phyloP scores from a whole-genome alignment of 2,797 vertebrate genomes.

The Pampus argenteus region DNA sequence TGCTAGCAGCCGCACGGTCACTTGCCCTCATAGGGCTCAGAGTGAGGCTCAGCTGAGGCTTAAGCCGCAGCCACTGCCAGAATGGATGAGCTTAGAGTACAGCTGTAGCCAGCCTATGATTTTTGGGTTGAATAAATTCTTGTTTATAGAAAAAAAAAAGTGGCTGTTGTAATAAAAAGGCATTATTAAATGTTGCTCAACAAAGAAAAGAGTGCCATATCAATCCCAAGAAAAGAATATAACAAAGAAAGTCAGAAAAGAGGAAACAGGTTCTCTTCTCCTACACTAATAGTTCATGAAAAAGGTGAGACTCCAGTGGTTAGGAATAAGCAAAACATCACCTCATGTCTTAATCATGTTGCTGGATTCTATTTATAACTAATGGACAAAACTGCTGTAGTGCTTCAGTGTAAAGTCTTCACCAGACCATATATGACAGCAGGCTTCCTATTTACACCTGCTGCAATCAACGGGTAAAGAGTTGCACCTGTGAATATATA shows the following conservation, averaged over 20 bases:
- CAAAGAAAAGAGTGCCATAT: not conserved
- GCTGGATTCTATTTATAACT: not conserved
- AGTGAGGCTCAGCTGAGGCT: constrained; percentile 51
- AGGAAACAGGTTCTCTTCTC: no score
- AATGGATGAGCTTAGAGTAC: constrained; percentile 38
- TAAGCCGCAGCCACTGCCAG: constrained; percentile 36
- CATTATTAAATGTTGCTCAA: not conserved
- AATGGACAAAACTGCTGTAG: not conserved
- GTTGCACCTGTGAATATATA: not conserved
- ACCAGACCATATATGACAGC: not conserved
- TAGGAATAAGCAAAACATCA: not conserved
- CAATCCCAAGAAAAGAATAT: not conserved
- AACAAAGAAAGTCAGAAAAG: not conserved
- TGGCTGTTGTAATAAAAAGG: not conserved
- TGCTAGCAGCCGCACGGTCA: constrained; percentile 29
- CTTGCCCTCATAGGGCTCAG: constrained; percentile 50
- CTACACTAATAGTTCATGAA: not conserved
- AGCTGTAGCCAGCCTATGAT: constrained; percentile 33
- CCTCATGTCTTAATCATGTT: not conserved
- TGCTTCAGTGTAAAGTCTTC: not conserved
- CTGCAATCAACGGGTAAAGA: no score
- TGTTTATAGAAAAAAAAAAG: constrained; percentile 14
- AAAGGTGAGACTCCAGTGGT: no score
- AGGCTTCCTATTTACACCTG: not conserved
- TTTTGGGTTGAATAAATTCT: constrained; percentile 14